A percentile compares a stretch with the other conserved stretches of the same genome.
Conservation (phyloP, 2,113 vertebrate species). For the Cathartes aura region DNA sequence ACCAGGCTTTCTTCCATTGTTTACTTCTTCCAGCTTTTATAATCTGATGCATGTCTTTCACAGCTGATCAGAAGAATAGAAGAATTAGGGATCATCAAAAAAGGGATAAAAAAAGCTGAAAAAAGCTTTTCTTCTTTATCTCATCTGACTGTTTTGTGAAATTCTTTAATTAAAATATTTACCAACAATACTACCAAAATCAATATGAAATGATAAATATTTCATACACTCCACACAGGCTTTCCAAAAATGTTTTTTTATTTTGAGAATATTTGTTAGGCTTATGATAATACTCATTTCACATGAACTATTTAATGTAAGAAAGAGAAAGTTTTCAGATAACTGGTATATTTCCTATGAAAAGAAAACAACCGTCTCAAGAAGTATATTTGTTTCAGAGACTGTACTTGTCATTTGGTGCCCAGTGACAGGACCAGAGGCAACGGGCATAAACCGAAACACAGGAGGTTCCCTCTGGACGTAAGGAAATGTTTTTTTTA, state of each 20-base stretch:
- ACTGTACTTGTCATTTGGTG: neutral
- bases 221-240: neutral
- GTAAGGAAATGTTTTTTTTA: neutral
- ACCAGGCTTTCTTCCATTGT: neutral
- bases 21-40: neutral
- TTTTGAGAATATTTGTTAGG: neutral
- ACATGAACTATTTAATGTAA: neutral
- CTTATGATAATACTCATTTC: neutral
- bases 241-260: neutral
- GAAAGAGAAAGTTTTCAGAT: neutral
- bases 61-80: neutral
- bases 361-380: neutral
- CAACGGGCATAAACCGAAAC: neutral
- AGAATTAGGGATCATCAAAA: neutral
- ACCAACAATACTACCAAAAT: neutral
- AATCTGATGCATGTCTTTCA: neutral
- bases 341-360: neutral
- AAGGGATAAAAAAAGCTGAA: neutral
- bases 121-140: neutral
- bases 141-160: neutral
- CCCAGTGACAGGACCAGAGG: neutral
- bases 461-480: neutral
- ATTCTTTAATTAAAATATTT: slow-evolving; percentile 3
- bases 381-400: neutral
- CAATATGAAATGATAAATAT: neutral